Conservation (phyloP, 92 coral and sea anemone species). For the Bergia puertoricense region DNA sequence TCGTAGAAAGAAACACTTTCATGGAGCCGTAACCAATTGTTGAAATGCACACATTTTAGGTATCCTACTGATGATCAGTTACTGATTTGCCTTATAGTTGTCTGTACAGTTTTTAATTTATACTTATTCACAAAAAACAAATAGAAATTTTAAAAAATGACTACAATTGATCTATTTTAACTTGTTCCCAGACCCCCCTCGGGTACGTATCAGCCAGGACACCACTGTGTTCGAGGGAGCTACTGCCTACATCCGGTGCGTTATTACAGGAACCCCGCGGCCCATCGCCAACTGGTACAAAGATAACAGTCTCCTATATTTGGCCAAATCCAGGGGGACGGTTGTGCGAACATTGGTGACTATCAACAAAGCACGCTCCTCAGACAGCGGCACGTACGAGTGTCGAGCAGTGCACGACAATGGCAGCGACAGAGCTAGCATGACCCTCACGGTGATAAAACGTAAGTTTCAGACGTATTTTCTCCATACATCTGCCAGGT, state of each 20-base stretch:
- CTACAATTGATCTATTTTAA: not conserved
- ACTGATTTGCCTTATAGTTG: too few species aligned
- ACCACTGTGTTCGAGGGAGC: conserved; percentile 64
- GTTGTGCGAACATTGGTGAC: conserved; percentile 47
- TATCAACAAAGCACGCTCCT: conserved; percentile 44
- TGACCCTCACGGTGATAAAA: conserved; percentile 61
- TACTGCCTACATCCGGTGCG: conserved; percentile 61
- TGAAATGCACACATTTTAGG: too few species aligned
- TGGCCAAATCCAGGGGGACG: conserved; percentile 30
- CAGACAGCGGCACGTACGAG: conserved; percentile 72
- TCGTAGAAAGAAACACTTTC: too few species aligned
- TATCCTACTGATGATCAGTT: too few species aligned
- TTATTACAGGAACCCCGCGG: conserved; percentile 73
- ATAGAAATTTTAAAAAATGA: not conserved
- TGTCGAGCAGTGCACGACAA: conserved; percentile 71
- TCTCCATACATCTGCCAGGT: not conserved
- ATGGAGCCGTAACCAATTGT: too few species aligned
- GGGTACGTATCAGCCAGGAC: conserved; percentile 14
- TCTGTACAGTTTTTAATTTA: too few species aligned
- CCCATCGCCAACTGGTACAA: conserved; percentile 88
- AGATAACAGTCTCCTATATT: conserved; percentile 39
- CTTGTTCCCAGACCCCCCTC: conserved; percentile 18
- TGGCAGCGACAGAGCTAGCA: conserved; percentile 52
- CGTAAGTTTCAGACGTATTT: conserved; percentile 38
- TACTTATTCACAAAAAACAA: too few species aligned